Conservation (phyloP, 2,113 vertebrate genomes). For the Melanotaenia duboulayi region DNA sequence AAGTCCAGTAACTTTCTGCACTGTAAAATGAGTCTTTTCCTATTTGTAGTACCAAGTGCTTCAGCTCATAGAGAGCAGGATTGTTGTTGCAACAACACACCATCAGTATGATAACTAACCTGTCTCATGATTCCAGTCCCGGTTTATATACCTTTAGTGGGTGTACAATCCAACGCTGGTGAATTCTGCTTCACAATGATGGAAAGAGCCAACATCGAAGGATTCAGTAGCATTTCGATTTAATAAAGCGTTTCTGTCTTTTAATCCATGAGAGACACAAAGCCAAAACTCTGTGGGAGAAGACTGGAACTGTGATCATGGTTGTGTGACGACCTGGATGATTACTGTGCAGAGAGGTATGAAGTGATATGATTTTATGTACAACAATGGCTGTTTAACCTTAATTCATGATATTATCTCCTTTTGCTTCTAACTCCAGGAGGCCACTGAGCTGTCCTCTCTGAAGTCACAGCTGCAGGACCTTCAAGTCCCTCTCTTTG, state of each 20-base stretch:
- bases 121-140: too few species aligned
- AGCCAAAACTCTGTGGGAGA: conserved; percentile 90
- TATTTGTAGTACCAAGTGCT: background rate
- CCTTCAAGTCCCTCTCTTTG: conserved; percentile 91
- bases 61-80: background rate
- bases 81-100: too few species aligned
- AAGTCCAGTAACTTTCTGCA: background rate
- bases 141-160: too few species aligned
- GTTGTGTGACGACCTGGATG: conserved; percentile 96
- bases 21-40: background rate
- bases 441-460: conserved; percentile 93
- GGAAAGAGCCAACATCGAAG: too few species aligned
- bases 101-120: too few species aligned
- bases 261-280: conserved; percentile 83
- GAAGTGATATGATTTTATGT: background rate
- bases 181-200: too few species aligned
- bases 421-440: conserved; percentile 77
- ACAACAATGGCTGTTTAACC: background rate
- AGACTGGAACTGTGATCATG: conserved; percentile 92
- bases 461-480: conserved; percentile 91
- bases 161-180: too few species aligned
- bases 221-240: background rate
- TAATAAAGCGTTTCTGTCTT: background rate
- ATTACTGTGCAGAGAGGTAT: conserved; percentile 98
- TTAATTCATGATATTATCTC: background rate